Conservation (phyloP, 2,888 invertebrate species). For the Xestia c-nigrum region DNA sequence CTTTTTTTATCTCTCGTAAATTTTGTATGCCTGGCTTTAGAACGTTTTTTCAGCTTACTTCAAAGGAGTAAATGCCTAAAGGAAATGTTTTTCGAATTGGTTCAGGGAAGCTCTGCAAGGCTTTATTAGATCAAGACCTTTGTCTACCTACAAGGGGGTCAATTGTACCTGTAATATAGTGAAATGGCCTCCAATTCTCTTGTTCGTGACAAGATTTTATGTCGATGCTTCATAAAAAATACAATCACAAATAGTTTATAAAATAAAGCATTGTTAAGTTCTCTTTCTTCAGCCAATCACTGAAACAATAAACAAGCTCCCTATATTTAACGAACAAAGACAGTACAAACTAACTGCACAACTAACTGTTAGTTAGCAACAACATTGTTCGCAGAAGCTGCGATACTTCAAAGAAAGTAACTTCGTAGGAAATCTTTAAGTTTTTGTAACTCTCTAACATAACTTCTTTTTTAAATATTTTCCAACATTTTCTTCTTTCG, state of each 20-base stretch:
- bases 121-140: slow-evolving; percentile 47
- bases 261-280: neutral
- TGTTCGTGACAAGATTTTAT: neutral
- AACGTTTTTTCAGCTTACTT: slow-evolving; percentile 46
- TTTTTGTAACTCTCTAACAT: slow-evolving; percentile 36
- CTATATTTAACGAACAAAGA: slow-evolving; percentile 32
- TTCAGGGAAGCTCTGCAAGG: slow-evolving; percentile 19
- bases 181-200: neutral
- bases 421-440: slow-evolving; percentile 46
- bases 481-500: slow-evolving; percentile 23
- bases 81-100: slow-evolving; percentile 30
- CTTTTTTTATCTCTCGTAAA: slow-evolving; percentile 66
- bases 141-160: neutral
- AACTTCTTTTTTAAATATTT: slow-evolving; percentile 36
- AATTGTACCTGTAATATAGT: neutral
- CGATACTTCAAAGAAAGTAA: slow-evolving; percentile 34
- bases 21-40: slow-evolving; percentile 50
- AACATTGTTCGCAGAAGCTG: slow-evolving; percentile 19
- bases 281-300: slow-evolving; percentile 18
- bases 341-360: slow-evolving; percentile 29
- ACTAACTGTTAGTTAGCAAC: slow-evolving; percentile 37
- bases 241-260: neutral
- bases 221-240: neutral
- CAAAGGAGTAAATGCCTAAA: slow-evolving; percentile 30
- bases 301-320: slow-evolving; percentile 15